Base-by-base conservation (phyloP, 2,113 vertebrate genomes). In the Corythornis madagascariensis region DNA sequence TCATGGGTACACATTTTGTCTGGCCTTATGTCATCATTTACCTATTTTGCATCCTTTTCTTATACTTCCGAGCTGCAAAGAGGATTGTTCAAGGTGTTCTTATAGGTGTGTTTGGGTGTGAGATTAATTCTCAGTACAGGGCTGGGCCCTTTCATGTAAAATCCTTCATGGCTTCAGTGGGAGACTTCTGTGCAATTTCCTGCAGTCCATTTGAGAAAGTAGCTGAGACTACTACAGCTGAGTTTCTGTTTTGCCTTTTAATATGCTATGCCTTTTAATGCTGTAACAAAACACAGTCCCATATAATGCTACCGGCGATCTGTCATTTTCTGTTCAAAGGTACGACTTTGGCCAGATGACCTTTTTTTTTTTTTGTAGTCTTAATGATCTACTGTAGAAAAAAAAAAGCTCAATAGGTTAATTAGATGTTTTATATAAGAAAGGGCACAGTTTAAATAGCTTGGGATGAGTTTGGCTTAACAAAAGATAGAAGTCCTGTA, bases 261-360 rank as follows among this genome's bases (percentile, higher is more conserved):
- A 69, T 76, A 75, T 38, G 55, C 12, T 73, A 38, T 57, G 86
- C 83, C 65, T 88, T 86, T 88, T 38, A 81, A 92, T 63, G 45
- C 25, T 90, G 70, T 83, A 78, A 73, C 15, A 63, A 75, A 88
- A n/a, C 7, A 1, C 67, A 26, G 16, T 94, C 92, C 47, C 85
- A 1, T 76, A 24, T 40, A 88, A 56, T 43, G 2, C 47, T 77
- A 59, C 38, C 31, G 26, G 7, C 77, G 64, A 24, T 47, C 82
- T 93, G 76, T 91, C 56, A 70, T 92, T 96, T 87, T 93, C 70
- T 92, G 35, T 55, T 82, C 63, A 79, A 82, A 65, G 65, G 12
- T 87, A 75, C 33, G 82, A 77, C 82, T 88, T 79, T 89, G 47
- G 26, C 20, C 52, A 82, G 42, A 59, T 89, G 33, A 59, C 70